phyloP scores from a whole-genome alignment of 2,888 invertebrate genomes.

The Acanthosepion pharaonis region DNA sequence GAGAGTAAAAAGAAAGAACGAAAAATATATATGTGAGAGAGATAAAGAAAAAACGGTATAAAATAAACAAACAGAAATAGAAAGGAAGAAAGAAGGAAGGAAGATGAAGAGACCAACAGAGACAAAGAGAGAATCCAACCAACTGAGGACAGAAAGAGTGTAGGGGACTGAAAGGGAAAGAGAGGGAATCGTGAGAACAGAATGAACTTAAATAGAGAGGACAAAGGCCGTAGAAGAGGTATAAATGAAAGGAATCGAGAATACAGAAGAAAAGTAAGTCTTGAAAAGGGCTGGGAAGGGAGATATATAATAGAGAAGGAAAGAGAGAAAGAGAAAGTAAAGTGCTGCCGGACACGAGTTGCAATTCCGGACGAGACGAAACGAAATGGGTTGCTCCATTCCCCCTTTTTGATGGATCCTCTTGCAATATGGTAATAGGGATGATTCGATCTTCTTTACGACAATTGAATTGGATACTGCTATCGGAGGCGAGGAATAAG shows the following conservation, averaged over 20 bases:
- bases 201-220: no score
- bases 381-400: not conserved
- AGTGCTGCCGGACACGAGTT: not conserved
- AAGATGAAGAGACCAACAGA: not conserved
- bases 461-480: conserved; percentile 33
- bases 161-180: not conserved
- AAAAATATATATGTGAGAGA: not conserved
- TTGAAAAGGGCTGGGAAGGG: no score
- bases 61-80: not conserved
- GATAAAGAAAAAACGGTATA: not conserved
- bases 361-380: not conserved
- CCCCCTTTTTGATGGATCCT: not conserved
- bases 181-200: not conserved
- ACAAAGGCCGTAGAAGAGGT: no score
- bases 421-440: conserved; percentile 11
- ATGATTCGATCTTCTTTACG: conserved; percentile 33
- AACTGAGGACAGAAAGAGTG: not conserved
- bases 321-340: not conserved
- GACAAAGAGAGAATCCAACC: no score
- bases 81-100: not conserved
- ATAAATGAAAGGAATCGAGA: no score
- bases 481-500: conserved; percentile 11
- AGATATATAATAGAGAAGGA: not conserved
- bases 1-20: no score
- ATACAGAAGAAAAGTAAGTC: no score